Conservation (phyloP, 1,140 invertebrate species). For the Drosophila lacteicornis region DNA sequence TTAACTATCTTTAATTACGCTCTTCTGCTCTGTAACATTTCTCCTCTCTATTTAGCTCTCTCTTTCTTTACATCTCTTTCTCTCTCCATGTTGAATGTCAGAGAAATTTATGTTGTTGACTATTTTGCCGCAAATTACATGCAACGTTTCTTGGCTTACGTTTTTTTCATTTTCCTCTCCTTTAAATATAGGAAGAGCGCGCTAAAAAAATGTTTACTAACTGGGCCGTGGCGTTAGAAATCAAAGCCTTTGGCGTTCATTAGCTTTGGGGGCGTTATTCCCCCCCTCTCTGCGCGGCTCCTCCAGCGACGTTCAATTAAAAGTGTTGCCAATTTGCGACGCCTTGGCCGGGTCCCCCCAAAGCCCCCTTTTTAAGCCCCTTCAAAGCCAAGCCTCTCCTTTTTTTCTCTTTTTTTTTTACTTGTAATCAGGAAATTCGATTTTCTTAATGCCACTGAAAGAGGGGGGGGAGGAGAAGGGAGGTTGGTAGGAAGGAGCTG, state of each 20-base stretch:
- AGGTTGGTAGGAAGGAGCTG: not conserved
- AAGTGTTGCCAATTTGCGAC: constrained; percentile 81
- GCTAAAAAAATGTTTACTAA: constrained; percentile 39
- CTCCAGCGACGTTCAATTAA: constrained; percentile 76
- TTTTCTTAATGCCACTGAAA: constrained; percentile 80
- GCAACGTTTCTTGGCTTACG: constrained; percentile 46
- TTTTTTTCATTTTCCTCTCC: not conserved
- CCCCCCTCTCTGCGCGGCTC: not conserved
- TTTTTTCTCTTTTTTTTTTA: constrained; percentile 1
- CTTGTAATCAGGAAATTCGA: constrained; percentile 84
- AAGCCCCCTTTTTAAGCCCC: not conserved
- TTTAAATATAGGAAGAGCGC: constrained; percentile 22
- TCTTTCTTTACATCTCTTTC: not conserved
- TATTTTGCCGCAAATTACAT: constrained; percentile 81
- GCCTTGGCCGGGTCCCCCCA: constrained; percentile 27
- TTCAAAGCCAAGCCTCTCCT: not conserved
- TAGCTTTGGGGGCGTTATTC: constrained; percentile 83
- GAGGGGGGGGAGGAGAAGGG: not conserved
- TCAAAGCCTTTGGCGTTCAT: constrained; percentile 84
- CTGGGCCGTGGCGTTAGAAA: constrained; percentile 74
- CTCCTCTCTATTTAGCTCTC: not conserved
- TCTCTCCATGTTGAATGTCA: constrained; percentile 7
- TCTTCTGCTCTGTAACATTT: not conserved
- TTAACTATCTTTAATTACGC: not conserved
- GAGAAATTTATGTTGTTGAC: constrained; percentile 79